These are phyloP conservation scores for Pseudomyrmex gracilis DNA, from an alignment of 1,140 invertebrate species.

Conservation along the genomic window DNA sequence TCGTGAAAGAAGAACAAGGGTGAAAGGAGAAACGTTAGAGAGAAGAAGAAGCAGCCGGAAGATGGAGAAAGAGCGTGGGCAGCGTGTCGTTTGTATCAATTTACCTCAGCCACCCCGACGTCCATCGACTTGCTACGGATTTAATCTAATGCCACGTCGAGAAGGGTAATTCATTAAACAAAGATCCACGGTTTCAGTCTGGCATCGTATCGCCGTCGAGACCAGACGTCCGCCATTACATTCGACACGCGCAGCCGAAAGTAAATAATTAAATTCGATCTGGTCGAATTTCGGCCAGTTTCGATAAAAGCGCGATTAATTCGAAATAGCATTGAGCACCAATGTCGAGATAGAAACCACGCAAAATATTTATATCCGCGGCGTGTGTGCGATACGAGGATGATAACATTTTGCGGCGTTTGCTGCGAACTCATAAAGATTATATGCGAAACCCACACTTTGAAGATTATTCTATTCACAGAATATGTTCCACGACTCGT, in stretches of 20 bases:
- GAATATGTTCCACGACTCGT: conserved; percentile 40
- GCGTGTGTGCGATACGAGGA: not conserved
- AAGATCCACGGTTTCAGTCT: conserved; percentile 63
- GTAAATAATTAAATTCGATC: conserved; percentile 76
- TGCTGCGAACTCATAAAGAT: conserved; percentile 50
- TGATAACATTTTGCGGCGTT: conserved; percentile 26
- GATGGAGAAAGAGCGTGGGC: conserved; percentile 56
- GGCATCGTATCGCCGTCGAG: conserved; percentile 20
- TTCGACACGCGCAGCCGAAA: conserved; percentile 46
- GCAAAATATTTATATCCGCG: conserved; percentile 55
- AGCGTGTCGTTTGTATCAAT: conserved; percentile 80
- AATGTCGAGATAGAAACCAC: not conserved
- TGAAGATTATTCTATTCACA: conserved; percentile 62
- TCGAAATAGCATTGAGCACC: conserved; percentile 14
- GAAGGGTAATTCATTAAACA: conserved; percentile 76
- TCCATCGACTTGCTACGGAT: conserved; percentile 73
- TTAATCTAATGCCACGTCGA: conserved; percentile 78
- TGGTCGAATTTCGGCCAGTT: conserved; percentile 61
- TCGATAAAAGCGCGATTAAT: conserved; percentile 28
- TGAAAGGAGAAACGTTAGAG: not conserved
- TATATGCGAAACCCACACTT: conserved; percentile 29
- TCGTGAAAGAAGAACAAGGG: not conserved
- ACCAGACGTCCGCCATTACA: conserved; percentile 54
- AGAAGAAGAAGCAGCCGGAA: not conserved
- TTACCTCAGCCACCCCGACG: conserved; percentile 70